These are phyloP conservation scores for Brachynemurus nebulosus DNA, from an alignment of 2,888 invertebrate genomes.

Conservation along the genomic window DNA sequence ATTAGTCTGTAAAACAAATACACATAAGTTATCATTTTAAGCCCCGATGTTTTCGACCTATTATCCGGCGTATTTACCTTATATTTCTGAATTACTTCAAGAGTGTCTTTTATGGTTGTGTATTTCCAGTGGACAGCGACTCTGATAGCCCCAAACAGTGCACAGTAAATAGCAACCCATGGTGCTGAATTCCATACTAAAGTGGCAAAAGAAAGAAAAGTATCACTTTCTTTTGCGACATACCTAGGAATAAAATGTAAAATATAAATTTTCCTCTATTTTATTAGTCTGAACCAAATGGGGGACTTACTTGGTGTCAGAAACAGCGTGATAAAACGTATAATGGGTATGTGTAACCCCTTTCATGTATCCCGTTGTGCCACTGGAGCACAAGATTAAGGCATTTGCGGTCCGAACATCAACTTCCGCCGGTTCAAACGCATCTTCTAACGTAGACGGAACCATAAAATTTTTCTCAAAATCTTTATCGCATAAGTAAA, in stretches of 20 bases:
- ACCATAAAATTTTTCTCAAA: not conserved
- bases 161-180: not conserved
- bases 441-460: not conserved
- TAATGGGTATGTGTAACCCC: not conserved
- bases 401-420: not conserved
- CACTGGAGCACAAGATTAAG: conserved; percentile 1
- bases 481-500: not conserved
- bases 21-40: no score
- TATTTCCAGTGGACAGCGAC: no score
- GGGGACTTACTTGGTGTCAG: conserved; percentile 4
- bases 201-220: not conserved
- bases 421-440: not conserved
- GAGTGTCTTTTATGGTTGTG: no score
- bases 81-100: not conserved
- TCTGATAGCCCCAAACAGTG: not conserved
- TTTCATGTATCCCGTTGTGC: conserved; percentile 3
- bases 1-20: not conserved
- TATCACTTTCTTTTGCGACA: not conserved
- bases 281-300: no score
- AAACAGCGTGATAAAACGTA: conserved; percentile 1
- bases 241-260: not conserved
- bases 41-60: no score
- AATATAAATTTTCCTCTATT: no score
- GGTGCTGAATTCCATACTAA: not conserved
- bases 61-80: no score